phyloP scores from a whole-genome alignment of 2,888 invertebrate species.

The Plagiodera versicolora region DNA sequence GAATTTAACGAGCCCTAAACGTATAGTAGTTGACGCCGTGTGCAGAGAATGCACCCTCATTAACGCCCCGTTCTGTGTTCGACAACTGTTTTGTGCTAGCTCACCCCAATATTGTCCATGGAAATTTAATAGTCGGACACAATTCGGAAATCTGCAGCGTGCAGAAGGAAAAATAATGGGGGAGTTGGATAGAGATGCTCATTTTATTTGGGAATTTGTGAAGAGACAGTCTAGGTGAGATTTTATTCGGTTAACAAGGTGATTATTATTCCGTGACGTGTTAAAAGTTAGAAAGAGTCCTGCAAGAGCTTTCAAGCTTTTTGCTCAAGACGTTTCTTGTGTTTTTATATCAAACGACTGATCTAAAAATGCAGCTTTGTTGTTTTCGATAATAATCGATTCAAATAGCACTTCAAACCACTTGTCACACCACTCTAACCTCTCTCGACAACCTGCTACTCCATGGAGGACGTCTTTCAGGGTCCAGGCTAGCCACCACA shows the following conservation, averaged over 20 bases:
- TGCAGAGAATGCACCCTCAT: slow-evolving; percentile 40
- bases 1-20: slow-evolving; percentile 37
- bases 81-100: slow-evolving; percentile 36
- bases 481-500: slow-evolving; percentile 51
- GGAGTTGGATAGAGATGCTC: neutral
- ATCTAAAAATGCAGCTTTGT: too few species aligned
- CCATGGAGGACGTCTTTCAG: slow-evolving; percentile 3
- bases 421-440: slow-evolving; percentile 20
- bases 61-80: slow-evolving; percentile 31
- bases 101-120: slow-evolving; percentile 44
- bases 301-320: too few species aligned
- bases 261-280: too few species aligned
- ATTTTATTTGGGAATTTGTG: too few species aligned
- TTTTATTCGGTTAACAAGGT: too few species aligned
- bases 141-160: slow-evolving; percentile 45
- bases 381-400: neutral
- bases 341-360: too few species aligned
- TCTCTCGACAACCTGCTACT: slow-evolving; percentile 44
- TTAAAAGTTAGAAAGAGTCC: too few species aligned
- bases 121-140: slow-evolving; percentile 50
- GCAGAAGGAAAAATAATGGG: slow-evolving; percentile 46
- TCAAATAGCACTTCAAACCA: neutral
- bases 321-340: too few species aligned
- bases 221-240: too few species aligned
- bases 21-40: slow-evolving; percentile 23